Base-by-base conservation (phyloP, 2,797 vertebrate genomes). In the Lutjanus campechanus region DNA sequence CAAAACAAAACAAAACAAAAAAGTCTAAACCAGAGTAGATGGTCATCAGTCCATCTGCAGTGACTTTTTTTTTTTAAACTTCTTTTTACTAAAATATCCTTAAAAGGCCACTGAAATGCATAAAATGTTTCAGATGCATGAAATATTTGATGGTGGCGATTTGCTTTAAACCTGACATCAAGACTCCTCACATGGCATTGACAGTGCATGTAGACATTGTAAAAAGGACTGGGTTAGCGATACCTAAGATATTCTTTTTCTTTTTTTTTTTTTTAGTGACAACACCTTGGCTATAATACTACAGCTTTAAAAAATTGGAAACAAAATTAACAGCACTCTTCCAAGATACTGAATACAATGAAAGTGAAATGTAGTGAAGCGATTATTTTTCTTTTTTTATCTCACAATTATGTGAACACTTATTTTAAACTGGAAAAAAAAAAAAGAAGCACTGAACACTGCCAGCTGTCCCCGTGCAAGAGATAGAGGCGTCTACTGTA, bases 101-200 rank as follows among this genome's bases (percentile, higher is more conserved):
- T 95, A 93, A 97, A 99, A 99, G 97, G 97, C 97, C 98, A 99
- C 97, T 97, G 97, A 98, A 99, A 99, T 98, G 97, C 97, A 97
- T 95, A 96, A 98, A 97, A 97, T 87, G 96, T 94, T 89, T 89
- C 84, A 69, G 87, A 92, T 94, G 93, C 96, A 95, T 96, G 95
- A 95, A 95, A 86, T 81, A 89, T 92, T 88, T 68, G 76, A 93
- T 65, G 94, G 95, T 88, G 95, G 93, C 94, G 81, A 81, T 88
- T 88, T 93, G 92, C 94, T 96, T 94, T 91, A 96, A 96, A 96
- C 88, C 88, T 83, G 83, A 94, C 95, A 96, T 92, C 95, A 95
- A 96, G 95, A 96, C 95, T 96, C 96, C 95, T 96, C 95, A 95
- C 96, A 95, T 96, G 97, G 96, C 96, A 95, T 95, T 63, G 87